Evolutionary conservation across 2,888 invertebrate species (phyloP).

Genomic region (Cheilosia vernalis): DNA sequence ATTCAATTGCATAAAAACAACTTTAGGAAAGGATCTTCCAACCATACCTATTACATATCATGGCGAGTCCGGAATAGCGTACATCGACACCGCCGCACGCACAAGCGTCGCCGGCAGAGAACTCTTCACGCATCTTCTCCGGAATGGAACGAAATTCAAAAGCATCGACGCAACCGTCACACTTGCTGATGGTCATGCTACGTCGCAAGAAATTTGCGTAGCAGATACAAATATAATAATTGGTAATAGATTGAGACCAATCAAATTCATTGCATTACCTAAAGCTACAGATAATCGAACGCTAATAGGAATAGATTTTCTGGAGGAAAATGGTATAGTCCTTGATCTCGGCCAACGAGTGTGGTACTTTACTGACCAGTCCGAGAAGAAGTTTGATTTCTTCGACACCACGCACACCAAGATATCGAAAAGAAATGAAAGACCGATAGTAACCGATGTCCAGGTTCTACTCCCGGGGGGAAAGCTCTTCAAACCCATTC

Average conservation of each 20-base stretch:
- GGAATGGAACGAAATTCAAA: constrained; percentile 21
- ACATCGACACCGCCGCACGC: constrained; percentile 11
- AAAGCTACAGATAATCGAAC: constrained; percentile 9
- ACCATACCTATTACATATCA: constrained; percentile 5
- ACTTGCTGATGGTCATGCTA: constrained; percentile 21
- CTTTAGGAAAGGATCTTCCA: too few relatives aligned
- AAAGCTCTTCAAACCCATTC: too few relatives aligned
- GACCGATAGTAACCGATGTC: too few relatives aligned
- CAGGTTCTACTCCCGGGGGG: too few relatives aligned
- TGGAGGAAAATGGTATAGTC: constrained; percentile 27
- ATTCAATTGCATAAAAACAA: constrained; percentile 25
- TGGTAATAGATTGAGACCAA: constrained; percentile 20
- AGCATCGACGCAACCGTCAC: constrained; percentile 11
- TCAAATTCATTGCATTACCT: constrained; percentile 20
- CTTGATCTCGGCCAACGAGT: constrained; percentile 7
- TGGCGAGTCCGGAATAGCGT: constrained; percentile 21
- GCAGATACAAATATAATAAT: constrained; percentile 20
- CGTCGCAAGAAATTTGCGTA: constrained; percentile 13
- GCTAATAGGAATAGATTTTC: constrained; percentile 29
- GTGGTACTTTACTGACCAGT: constrained; percentile 22
- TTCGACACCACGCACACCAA: not conserved
- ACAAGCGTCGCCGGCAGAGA: constrained; percentile 39
- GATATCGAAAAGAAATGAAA: not conserved
- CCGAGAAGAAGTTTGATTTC: constrained; percentile 1
- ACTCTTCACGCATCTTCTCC: constrained; percentile 18